Evolutionary conservation across 1,140 invertebrate species (phyloP).

Genomic region (Drosophila nigrodunni): DNA sequence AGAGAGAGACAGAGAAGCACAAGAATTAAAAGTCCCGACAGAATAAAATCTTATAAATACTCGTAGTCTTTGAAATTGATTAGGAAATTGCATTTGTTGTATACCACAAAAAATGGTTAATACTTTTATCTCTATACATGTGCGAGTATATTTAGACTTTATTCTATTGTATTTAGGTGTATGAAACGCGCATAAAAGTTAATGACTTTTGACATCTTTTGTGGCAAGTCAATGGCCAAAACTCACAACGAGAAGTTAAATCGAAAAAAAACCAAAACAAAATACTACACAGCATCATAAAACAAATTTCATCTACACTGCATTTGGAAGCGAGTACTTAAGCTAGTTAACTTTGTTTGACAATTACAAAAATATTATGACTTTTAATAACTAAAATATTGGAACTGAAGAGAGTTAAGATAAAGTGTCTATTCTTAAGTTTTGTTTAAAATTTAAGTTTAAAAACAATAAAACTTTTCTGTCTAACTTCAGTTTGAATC

Average conservation of each 20-base stretch:
- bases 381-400: too few relatives aligned
- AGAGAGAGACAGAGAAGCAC: conserved; percentile 37
- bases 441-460: not conserved
- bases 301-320: conserved; percentile 55
- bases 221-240: conserved; percentile 64
- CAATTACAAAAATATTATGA: too few relatives aligned
- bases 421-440: too few relatives aligned
- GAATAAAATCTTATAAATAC: conserved; percentile 16
- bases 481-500: not conserved
- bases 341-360: not conserved
- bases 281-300: conserved; percentile 55
- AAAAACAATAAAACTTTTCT: not conserved
- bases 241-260: conserved; percentile 57
- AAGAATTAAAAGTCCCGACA: conserved; percentile 31
- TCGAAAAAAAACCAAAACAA: conserved; percentile 38
- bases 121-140: conserved; percentile 12
- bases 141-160: not conserved
- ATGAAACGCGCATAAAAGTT: conserved; percentile 56
- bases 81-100: conserved; percentile 71
- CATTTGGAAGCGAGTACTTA: not conserved
- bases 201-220: conserved; percentile 71
- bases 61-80: conserved; percentile 38
- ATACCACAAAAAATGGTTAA: not conserved
- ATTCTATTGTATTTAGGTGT: conserved; percentile 8
- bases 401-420: too few relatives aligned